Percentiles rank a stretch among this genome's conserved stretches.
Conservation (phyloP, 2,113 vertebrate genomes). For the Galemys pyrenaicus region DNA sequence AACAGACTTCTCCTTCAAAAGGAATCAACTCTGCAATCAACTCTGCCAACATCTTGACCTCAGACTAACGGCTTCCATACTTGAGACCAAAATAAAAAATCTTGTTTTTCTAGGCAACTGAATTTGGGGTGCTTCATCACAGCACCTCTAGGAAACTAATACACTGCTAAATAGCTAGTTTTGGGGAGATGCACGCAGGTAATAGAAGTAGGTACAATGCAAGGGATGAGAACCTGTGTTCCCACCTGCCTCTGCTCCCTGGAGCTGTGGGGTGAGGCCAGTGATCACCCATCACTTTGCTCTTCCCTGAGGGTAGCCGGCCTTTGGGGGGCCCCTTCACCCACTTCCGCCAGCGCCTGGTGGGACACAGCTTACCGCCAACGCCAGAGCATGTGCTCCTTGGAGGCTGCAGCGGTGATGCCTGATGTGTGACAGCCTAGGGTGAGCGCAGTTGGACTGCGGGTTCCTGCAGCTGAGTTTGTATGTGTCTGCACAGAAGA, state of each 20-base stretch:
- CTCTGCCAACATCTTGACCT: too few relatives aligned
- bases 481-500: neutral
- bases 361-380: neutral
- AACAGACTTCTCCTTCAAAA: too few relatives aligned
- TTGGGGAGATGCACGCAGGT: neutral
- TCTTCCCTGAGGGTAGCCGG: neutral
- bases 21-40: too few relatives aligned
- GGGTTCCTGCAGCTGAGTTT: neutral
- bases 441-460: neutral
- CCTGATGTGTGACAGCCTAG: neutral
- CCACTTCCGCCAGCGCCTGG: neutral
- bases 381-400: neutral
- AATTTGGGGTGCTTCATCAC: too few relatives aligned
- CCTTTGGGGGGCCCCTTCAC: neutral
- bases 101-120: too few relatives aligned
- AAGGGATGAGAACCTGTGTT: neutral
- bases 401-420: neutral
- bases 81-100: too few relatives aligned
- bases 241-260: too few relatives aligned
- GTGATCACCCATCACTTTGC: neutral
- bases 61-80: too few relatives aligned
- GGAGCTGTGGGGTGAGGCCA: neutral
- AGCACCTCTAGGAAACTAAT: too few relatives aligned
- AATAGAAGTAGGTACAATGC: neutral
- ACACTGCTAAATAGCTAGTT: too few relatives aligned